Base-by-base conservation (phyloP, 2,113 vertebrate genomes). In the Aplodontia rufa region DNA sequence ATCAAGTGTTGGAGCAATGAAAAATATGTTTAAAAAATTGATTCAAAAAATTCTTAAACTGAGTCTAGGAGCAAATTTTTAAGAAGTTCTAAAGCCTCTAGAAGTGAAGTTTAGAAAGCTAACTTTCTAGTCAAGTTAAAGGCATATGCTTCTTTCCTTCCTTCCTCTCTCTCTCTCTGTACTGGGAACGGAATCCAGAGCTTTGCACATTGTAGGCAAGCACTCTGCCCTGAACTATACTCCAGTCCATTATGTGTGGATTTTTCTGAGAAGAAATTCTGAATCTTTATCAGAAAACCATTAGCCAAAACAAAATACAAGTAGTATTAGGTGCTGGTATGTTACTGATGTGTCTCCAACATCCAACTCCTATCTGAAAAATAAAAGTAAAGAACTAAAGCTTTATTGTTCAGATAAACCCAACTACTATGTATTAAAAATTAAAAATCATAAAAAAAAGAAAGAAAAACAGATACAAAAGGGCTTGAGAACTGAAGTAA, bases 251-350 rank as follows among this genome's bases (percentile, higher is more conserved):
- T 28, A 45, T 30, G 83, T 53, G 14, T 35, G 68, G 40, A 55
- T 81, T 93, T 93, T 93, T 80, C 87, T 89, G 47, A 91, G n/a
- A 45, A 82, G 28, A 88, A 40, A 75, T 68, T 88, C 37, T 37
- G 5, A n/a, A 69, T 76, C 90, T 93, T 91, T 49, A 93, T 37
- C 71, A 93, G 64, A 92, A 90, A 87, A 60, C 3, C 47, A 93
- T 26, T 51, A 45, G 64, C 24, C 30, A 71, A 60, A 76, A 64
- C 92, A 69, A 80, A 16, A 60, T 72, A 32, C 11, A 90, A 83
- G 64, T 94, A 88, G 51, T 19, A 80, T 28, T 71, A 92, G 30
- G 26, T 45, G 22, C 14, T 90, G 7, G 26, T 85, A 69, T 87
- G 51, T 82, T 90, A 49, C 9, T 92, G 58, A 55, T 69, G 35